These are phyloP conservation scores for Polypedilum pembai DNA, from an alignment of 1,140 invertebrate genomes.

Conservation along the genomic window DNA sequence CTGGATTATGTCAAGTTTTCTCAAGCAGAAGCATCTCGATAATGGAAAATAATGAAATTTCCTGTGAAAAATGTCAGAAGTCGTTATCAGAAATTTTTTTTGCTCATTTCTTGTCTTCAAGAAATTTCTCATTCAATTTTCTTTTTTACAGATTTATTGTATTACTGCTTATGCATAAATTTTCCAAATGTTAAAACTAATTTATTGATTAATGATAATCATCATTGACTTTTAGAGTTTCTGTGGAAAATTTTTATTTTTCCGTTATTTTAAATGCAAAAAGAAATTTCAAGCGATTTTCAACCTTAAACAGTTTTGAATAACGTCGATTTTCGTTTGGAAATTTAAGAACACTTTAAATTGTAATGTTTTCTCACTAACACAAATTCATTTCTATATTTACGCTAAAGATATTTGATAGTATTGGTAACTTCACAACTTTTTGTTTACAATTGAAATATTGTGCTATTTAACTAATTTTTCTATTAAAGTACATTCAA, in stretches of 20 bases:
- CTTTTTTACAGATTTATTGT: no score
- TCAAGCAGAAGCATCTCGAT: conserved; percentile 5
- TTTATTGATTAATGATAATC: no score
- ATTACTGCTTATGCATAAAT: no score
- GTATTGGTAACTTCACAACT: background rate
- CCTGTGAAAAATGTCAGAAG: conserved; percentile 4
- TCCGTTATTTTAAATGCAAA: background rate
- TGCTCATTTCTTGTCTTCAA: background rate
- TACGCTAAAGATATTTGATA: background rate
- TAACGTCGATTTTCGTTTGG: background rate
- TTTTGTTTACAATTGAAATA: conserved; percentile 5
- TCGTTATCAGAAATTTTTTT: background rate
- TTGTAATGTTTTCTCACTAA: no score
- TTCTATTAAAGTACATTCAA: background rate
- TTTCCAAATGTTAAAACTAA: no score
- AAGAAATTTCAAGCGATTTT: background rate
- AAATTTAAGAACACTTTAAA: no score
- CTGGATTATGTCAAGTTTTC: conserved; percentile 5
- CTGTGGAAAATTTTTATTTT: no score
- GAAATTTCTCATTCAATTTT: no score
- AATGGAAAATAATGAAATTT: conserved; percentile 19
- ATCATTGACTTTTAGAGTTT: no score
- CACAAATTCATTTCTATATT: no score
- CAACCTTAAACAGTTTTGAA: background rate
- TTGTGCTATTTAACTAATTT: conserved; percentile 3